Base-by-base conservation (phyloP, 2,113 vertebrate genomes). In the Vidua macroura region DNA sequence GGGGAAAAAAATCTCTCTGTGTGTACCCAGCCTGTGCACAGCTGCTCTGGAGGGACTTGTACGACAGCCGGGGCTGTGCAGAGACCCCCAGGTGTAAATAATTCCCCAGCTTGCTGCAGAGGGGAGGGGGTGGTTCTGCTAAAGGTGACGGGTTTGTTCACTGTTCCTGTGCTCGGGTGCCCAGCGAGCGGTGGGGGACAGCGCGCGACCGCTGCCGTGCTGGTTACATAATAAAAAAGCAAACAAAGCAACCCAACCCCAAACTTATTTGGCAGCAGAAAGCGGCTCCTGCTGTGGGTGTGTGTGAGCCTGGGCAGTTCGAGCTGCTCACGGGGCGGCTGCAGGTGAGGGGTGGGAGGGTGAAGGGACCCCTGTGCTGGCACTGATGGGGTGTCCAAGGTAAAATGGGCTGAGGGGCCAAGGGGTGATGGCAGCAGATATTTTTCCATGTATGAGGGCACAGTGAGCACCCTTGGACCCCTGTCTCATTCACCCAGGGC, bases 71-170 rank as follows among this genome's bases (percentile, higher is more conserved):
- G 97, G 98, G 98, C 98, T 98, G 98, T 98, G 96, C 96, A 97
- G 98, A 98, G 97, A 95, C 96, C 97, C 95, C 97, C 96, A 96
- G 98, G 98, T 99, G 98, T 98, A 98, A 98, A 98, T 99, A 98
- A 98, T 98, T 96, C 97, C 98, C 92, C 98, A 94, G 97, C 97
- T 98, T 98, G 98, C 98, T 98, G 24, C n/a, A 90, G 93, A 93
- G 97, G 98, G 98, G 98, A 97, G 97, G 97, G 97, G 98, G 90
- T 96, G 84, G 96, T 78, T 72, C 84, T 95, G 31, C 87, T 95
- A 3, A 87, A 97, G 97, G 96, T 60, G 75, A 31, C 51, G 95
- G 96, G 95, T 97, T 97, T 98, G 97, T 98, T 98, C 98, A 94
- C 97, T 98, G 83, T 92, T 87, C 72, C 96, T 97, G 82, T 97